phyloP scores from a whole-genome alignment of 2,888 invertebrate species.

The Adelphocoris suturalis region DNA sequence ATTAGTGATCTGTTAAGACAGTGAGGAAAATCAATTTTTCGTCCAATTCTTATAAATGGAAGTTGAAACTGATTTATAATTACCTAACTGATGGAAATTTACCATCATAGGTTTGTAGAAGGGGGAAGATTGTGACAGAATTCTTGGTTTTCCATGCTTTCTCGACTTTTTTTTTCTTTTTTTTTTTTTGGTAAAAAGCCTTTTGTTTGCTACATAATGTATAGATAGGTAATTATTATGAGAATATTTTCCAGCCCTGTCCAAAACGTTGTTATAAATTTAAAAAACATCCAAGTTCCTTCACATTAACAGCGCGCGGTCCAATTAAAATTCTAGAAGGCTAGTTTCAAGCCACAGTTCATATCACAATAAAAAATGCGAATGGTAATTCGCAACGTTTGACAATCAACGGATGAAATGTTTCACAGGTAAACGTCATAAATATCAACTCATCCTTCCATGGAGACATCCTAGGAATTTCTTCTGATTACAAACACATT shows the following conservation, averaged over 20 bases:
- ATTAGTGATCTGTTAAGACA: too few species aligned
- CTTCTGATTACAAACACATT: neutral
- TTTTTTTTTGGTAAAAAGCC: too few species aligned
- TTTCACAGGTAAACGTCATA: neutral
- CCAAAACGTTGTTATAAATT: neutral
- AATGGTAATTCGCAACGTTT: conserved; percentile 29
- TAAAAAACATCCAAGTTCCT: conserved; percentile 15
- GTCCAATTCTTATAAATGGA: too few species aligned
- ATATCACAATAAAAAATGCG: conserved; percentile 66
- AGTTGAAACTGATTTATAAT: too few species aligned
- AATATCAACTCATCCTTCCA: neutral
- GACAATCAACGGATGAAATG: neutral
- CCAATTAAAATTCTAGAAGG: conserved; percentile 45
- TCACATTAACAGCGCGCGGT: conserved; percentile 36
- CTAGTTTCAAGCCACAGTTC: conserved; percentile 68
- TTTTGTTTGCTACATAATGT: too few species aligned
- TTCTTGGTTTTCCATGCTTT: too few species aligned
- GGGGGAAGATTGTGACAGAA: too few species aligned
- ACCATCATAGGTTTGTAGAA: too few species aligned
- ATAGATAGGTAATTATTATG: too few species aligned
- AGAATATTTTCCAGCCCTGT: conserved; percentile 47
- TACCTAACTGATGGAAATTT: too few species aligned
- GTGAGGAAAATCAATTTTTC: too few species aligned
- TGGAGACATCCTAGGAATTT: conserved; percentile 3
- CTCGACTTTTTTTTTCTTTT: too few species aligned